phyloP scores from a whole-genome alignment of 2,888 invertebrate genomes.

The Schizotus pectinicornis region DNA sequence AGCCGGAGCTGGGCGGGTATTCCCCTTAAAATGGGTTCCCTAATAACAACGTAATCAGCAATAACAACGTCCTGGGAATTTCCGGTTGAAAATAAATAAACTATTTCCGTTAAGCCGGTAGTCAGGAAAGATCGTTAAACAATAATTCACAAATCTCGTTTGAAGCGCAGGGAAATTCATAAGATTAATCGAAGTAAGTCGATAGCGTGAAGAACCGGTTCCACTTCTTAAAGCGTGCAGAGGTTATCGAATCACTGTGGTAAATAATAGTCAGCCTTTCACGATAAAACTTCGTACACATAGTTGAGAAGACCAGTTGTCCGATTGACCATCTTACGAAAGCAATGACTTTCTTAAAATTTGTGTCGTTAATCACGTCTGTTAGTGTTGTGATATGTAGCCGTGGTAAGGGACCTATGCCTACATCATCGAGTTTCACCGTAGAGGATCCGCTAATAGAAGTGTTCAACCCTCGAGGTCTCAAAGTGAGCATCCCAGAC shows the following conservation, averaged over 20 bases:
- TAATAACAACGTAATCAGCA: no score
- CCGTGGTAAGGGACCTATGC: constrained; percentile 35
- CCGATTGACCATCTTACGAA: not conserved
- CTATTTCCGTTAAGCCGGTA: no score
- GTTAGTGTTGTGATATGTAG: constrained; percentile 24
- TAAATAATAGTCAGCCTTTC: not conserved
- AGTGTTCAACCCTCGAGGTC: constrained; percentile 51
- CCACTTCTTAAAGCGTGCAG: not conserved
- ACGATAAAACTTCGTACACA: not conserved
- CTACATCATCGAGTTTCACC: constrained; percentile 45
- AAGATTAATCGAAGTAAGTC: no score
- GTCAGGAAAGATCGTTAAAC: no score
- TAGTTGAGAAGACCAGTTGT: not conserved
- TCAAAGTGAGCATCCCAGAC: constrained; percentile 57
- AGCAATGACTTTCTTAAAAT: not conserved
- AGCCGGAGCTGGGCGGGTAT: no score
- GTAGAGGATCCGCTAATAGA: constrained; percentile 53
- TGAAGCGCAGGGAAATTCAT: no score
- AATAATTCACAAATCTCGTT: no score
- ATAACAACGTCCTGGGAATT: no score
- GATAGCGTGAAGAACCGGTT: no score
- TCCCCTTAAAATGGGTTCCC: no score
- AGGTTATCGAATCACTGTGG: not conserved
- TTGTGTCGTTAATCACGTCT: constrained; percentile 20
- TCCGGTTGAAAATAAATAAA: no score